Evolutionary conservation across 2,888 invertebrate species (phyloP), one percentile per base, ranked within the genome.

Genomic region (Andrena praecox): DNA sequence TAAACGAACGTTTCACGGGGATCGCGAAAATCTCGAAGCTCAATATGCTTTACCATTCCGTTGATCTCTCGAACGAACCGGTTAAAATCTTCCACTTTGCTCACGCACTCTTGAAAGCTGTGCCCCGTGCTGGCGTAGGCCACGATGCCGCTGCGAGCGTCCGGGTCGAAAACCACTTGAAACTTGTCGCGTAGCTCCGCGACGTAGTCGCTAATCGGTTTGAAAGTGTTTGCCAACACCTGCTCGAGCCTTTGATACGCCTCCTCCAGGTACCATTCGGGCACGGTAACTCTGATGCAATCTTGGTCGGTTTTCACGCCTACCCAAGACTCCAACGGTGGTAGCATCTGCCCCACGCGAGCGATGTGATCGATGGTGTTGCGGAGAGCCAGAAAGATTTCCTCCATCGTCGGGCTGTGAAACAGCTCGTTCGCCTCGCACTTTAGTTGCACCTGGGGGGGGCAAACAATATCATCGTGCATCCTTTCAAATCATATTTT

Each of bases 131-230:
- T 90, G 50, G 96, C 95, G 84, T 95, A 96, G 63, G 91, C 88
- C 0, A 94, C 89, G 0, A 96, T 90, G 42, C 94, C 94, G 2
- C 91, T 91, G 77, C 94, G 95, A 0, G 95, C 95, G 48, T 95
- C 92, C 20, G 91, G 85, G 27, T 96, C 95, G 79, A 95, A 96
- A 2, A 97, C 92, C 87, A 95, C 95, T 31, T 93, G 92, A 89
- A 96, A 97, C 87, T 95, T 95, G 10, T 93, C 82, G 54, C 95
- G 95, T 77, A 96, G 94, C 1, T 90, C 87, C 0, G 94, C 91
- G 20, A 96, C 92, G 91, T 97, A 97, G 16, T 94, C 90, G 27
- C 94, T 92, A 7, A 97, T 92, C 0, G 96, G 96, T 56, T 93
- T 86, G 88, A 95, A 97, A 0, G 96, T 95, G 20, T 88, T 84